These are phyloP conservation scores for Alfaro cultratus DNA, from an alignment of 2,797 vertebrate genomes.

Conservation along the genomic window DNA sequence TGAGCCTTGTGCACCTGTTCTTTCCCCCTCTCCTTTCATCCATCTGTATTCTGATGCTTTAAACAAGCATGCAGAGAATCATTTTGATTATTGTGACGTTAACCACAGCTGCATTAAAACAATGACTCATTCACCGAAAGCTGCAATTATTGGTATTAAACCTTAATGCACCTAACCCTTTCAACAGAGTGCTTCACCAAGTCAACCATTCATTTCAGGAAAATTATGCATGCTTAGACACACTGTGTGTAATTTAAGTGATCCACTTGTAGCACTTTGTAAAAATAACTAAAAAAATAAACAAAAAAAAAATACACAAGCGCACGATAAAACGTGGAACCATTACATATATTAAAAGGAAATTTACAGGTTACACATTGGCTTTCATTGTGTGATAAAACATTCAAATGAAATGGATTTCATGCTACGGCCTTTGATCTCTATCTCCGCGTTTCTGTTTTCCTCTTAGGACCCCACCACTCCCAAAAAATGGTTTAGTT, in stretches of 20 bases:
- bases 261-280: conserved; percentile 46
- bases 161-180: conserved; percentile 48
- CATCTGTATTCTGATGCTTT: conserved; percentile 32
- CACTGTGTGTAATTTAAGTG: conserved; percentile 48
- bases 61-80: conserved; percentile 41
- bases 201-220: conserved; percentile 61
- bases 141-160: conserved; percentile 79
- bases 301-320: not conserved
- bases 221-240: conserved; percentile 34
- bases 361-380: conserved; percentile 26
- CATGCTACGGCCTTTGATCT: conserved; percentile 31
- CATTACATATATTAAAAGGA: conserved; percentile 25
- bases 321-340: not conserved
- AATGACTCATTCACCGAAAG: conserved; percentile 71
- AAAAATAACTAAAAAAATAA: conserved; percentile 24
- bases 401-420: conserved; percentile 60
- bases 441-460: conserved; percentile 24
- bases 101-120: conserved; percentile 75
- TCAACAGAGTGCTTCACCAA: conserved; percentile 53
- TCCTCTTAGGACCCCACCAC: conserved; percentile 24
- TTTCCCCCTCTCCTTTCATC: not conserved
- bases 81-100: conserved; percentile 69
- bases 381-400: conserved; percentile 21
- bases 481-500: conserved; percentile 66
- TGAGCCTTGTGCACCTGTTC: conserved; percentile 14